Evolutionary conservation across 2,113 vertebrate species (phyloP).

Genomic region (Mustela nigripes): DNA sequence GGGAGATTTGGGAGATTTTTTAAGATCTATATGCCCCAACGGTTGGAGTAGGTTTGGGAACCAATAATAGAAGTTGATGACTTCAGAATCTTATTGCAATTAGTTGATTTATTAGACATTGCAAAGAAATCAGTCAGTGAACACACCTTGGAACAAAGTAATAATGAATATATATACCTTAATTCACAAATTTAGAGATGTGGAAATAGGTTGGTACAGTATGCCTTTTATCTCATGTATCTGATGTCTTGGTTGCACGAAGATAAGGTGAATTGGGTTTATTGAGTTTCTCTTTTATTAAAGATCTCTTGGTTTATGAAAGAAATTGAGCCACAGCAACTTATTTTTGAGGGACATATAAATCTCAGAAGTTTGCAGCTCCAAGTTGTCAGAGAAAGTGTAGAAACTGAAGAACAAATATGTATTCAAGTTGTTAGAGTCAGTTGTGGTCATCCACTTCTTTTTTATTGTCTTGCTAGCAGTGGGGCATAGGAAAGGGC

Average conservation of each 20-base stretch:
- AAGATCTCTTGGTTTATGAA: slow-evolving; percentile 47
- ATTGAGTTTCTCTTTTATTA: slow-evolving; percentile 32
- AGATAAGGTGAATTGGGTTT: slow-evolving; percentile 1
- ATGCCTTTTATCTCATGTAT: background rate
- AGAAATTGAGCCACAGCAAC: slow-evolving; percentile 24
- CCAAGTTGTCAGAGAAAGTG: background rate
- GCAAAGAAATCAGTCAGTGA: slow-evolving; percentile 48
- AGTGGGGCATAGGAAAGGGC: background rate
- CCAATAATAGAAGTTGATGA: background rate
- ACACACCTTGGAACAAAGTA: background rate
- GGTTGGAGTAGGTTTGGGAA: slow-evolving; percentile 36
- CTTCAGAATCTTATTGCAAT: slow-evolving; percentile 50
- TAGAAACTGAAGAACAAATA: background rate
- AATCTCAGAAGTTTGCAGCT: background rate
- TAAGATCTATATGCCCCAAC: background rate
- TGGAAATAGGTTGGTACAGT: background rate
- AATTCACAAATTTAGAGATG: slow-evolving; percentile 39
- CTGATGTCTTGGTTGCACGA: background rate
- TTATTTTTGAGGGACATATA: background rate
- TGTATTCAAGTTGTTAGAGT: background rate
- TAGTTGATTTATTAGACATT: slow-evolving; percentile 24
- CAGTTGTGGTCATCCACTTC: background rate
- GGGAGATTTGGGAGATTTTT: slow-evolving; percentile 43
- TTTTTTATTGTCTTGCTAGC: background rate
- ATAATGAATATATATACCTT: slow-evolving; percentile 35